phyloP scores from a whole-genome alignment of 2,797 vertebrate species.

The Cryptoprocta ferox region DNA sequence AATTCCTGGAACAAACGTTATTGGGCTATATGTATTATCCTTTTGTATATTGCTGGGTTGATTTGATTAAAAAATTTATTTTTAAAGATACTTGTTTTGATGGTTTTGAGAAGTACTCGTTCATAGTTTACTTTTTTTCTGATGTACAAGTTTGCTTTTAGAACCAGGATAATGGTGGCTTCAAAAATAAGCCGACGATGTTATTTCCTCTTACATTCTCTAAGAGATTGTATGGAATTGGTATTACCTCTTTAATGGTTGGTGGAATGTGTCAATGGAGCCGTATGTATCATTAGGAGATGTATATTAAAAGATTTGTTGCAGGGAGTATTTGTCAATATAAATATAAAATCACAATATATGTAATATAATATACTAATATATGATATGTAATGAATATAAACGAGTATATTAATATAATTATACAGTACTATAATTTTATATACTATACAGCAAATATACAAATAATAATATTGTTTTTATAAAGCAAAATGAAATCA shows the following conservation, averaged over 20 bases:
- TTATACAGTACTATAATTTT: not conserved
- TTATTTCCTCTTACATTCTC: not conserved
- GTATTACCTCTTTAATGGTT: not conserved
- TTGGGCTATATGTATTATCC: too few relatives aligned
- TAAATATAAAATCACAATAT: not conserved
- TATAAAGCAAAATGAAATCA: not conserved
- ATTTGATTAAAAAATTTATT: not conserved
- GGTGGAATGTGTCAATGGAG: not conserved
- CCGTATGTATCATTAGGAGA: not conserved
- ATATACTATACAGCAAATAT: not conserved
- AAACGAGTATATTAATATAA: not conserved
- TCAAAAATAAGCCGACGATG: not conserved
- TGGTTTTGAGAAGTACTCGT: not conserved
- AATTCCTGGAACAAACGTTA: not conserved
- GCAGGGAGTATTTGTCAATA: not conserved
- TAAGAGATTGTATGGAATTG: not conserved
- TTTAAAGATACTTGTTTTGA: not conserved
- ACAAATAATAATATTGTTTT: not conserved
- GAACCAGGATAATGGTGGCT: not conserved
- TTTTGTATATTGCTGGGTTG: not conserved
- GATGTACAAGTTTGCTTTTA: not conserved
- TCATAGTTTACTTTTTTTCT: not conserved
- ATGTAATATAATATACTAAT: not conserved
- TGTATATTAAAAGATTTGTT: not conserved
- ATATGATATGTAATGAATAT: not conserved